phyloP scores from a whole-genome alignment of 2,888 invertebrate genomes.

The Nomada goodeniana region DNA sequence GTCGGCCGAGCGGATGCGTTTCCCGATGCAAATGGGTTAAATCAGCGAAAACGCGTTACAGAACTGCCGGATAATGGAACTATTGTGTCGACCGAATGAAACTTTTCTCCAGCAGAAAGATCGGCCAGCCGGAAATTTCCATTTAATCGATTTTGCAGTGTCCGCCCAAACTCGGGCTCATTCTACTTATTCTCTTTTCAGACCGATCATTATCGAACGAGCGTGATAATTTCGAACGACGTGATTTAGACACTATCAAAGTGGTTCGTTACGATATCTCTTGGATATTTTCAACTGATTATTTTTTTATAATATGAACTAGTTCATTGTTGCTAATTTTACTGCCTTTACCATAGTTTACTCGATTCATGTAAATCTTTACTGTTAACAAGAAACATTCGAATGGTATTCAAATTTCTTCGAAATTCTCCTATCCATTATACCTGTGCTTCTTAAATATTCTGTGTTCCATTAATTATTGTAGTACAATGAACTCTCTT shows the following conservation, averaged over 20 bases:
- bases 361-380: too few species aligned
- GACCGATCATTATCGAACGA: constrained; percentile 13
- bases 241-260: background rate
- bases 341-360: too few species aligned
- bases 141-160: constrained; percentile 66
- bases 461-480: too few species aligned
- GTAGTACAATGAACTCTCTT: too few species aligned
- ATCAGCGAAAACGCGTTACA: constrained; percentile 57
- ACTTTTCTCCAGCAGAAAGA: constrained; percentile 54
- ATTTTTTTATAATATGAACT: too few species aligned
- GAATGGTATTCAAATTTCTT: too few species aligned
- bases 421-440: too few species aligned
- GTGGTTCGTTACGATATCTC: background rate
- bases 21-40: constrained; percentile 52
- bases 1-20: constrained; percentile 9
- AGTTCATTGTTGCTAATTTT: too few species aligned
- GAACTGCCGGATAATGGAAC: constrained; percentile 57
- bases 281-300: too few species aligned
- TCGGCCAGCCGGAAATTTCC: constrained; percentile 69
- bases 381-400: too few species aligned
- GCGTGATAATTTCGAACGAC: constrained; percentile 7
- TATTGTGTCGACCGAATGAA: constrained; percentile 58
- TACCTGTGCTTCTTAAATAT: too few species aligned
- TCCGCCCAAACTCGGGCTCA: constrained; percentile 1
- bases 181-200: constrained; percentile 32